Evolutionary conservation across 2,797 vertebrate species (phyloP).

Genomic region (Chelonia mydas): DNA sequence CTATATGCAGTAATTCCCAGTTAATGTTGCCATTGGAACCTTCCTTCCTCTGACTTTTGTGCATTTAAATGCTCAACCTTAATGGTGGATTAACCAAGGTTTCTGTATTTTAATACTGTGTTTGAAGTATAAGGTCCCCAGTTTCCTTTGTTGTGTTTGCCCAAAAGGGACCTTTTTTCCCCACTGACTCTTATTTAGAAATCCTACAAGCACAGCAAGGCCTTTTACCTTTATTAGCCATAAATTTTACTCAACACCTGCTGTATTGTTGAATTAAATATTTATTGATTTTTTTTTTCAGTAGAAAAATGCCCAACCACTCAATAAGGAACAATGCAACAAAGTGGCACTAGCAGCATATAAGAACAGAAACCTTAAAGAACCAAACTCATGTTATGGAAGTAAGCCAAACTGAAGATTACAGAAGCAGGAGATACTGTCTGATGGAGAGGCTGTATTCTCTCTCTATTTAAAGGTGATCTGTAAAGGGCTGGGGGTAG

Average conservation of each 20-base stretch:
- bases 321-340: conserved; percentile 14
- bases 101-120: not conserved
- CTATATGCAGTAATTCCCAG: conserved; percentile 16
- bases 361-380: not conserved
- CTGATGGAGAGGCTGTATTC: not conserved
- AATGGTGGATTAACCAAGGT: conserved; percentile 39
- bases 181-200: conserved; percentile 52
- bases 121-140: conserved; percentile 29
- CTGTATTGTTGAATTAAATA: conserved; percentile 66
- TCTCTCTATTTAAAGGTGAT: not conserved
- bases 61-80: conserved; percentile 30
- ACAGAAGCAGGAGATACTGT: not conserved
- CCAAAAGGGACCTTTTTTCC: conserved; percentile 41
- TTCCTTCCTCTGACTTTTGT: conserved; percentile 49
- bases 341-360: not conserved
- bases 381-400: conserved; percentile 16
- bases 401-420: not conserved
- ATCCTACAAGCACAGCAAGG: not conserved
- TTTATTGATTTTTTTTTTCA: conserved; percentile 58
- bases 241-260: conserved; percentile 51
- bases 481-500: not conserved
- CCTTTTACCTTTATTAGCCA: conserved; percentile 66
- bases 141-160: conserved; percentile 58
- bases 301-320: conserved; percentile 15
- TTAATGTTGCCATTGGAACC: conserved; percentile 37